Percentiles rank a stretch among this genome's conserved stretches.
Evolutionary conservation across 2,888 invertebrate genomes (phyloP).

Genomic region (Cryptocephalus primarius): DNA sequence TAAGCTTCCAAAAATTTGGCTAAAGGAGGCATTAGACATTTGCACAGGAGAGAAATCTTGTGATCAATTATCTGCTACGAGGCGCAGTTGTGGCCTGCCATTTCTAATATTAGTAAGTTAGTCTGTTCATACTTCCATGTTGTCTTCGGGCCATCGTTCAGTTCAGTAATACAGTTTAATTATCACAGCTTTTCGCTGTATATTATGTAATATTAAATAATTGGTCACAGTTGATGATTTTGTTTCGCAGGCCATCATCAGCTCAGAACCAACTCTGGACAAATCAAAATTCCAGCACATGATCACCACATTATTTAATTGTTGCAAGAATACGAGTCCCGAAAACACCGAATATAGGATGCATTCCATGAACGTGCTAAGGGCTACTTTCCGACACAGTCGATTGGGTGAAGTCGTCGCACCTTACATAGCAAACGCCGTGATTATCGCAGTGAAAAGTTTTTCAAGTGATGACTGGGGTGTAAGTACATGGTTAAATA

Average conservation of each 20-base stretch:
- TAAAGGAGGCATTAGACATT: conserved; percentile 46
- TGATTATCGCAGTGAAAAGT: conserved; percentile 61
- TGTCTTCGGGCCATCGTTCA: too few species aligned
- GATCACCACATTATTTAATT: conserved; percentile 43
- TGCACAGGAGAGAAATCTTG: conserved; percentile 40
- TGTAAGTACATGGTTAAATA: conserved; percentile 39
- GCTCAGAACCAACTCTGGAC: conserved; percentile 49
- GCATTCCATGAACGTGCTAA: conserved; percentile 79
- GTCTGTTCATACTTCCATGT: conserved; percentile 2
- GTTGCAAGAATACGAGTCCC: conserved; percentile 30
- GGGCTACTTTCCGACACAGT: conserved; percentile 69
- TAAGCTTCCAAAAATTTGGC: conserved; percentile 53
- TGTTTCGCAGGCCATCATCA: conserved; percentile 56
- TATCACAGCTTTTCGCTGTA: too few species aligned
- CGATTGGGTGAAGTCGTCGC: conserved; percentile 61
- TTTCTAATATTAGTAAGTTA: conserved; percentile 69
- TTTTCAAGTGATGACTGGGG: conserved; percentile 69
- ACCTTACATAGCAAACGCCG: conserved; percentile 56
- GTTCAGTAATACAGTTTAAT: too few species aligned
- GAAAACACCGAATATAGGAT: conserved; percentile 45
- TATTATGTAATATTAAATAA: too few species aligned
- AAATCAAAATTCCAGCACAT: conserved; percentile 29
- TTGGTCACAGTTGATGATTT: too few species aligned
- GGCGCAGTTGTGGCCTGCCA: conserved; percentile 90
- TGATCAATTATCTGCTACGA: conserved; percentile 61